Evolutionary conservation across 2,888 invertebrate species (phyloP).

Genomic region (Aproaerema taeniolella): DNA sequence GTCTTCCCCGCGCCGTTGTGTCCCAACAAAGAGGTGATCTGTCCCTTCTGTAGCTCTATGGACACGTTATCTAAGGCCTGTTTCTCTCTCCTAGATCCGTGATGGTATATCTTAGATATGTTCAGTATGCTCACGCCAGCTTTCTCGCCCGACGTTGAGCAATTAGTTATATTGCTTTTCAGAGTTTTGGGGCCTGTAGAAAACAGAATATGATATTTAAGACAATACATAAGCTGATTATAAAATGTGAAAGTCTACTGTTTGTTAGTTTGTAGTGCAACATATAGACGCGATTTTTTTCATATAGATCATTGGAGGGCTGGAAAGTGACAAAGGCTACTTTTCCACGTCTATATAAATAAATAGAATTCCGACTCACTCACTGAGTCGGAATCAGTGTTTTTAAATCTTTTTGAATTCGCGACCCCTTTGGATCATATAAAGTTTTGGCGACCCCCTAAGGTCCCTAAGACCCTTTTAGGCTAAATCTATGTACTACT

Average conservation of each 20-base stretch:
- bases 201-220: too few species aligned
- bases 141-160: constrained; percentile 46
- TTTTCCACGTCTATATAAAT: too few species aligned
- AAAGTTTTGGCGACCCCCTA: too few species aligned
- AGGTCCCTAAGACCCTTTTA: too few species aligned
- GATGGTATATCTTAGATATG: constrained; percentile 82
- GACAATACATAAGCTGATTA: not conserved
- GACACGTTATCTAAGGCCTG: constrained; percentile 86
- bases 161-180: constrained; percentile 40
- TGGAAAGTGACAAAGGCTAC: too few species aligned
- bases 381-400: too few species aligned
- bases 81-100: constrained; percentile 39
- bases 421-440: too few species aligned
- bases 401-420: too few species aligned
- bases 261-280: not conserved
- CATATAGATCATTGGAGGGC: too few species aligned
- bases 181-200: constrained; percentile 45
- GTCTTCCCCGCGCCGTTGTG: constrained; percentile 96
- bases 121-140: constrained; percentile 86
- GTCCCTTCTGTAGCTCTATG: constrained; percentile 87
- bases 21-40: constrained; percentile 91
- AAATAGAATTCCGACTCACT: too few species aligned
- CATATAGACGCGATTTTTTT: not conserved
- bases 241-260: not conserved
- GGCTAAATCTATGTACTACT: too few species aligned